A percentile compares a stretch with the other conserved stretches of the same genome.
phyloP scores from a whole-genome alignment of 2,113 vertebrate species.

The Setophaga coronata region DNA sequence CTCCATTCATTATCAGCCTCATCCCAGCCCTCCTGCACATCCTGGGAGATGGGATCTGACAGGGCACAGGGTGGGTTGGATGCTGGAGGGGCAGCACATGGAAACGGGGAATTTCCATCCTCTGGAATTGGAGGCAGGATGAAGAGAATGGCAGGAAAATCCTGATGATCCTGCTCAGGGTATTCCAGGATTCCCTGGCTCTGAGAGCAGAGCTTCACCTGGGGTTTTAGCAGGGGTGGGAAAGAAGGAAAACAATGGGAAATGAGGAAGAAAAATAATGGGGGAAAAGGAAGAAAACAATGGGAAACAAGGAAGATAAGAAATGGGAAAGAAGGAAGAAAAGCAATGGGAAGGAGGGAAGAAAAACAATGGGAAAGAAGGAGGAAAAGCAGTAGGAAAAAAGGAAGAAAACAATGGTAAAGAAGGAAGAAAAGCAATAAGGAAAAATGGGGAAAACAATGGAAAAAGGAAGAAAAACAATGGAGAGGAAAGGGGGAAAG shows the following conservation, averaged over 20 bases:
- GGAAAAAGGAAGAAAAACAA: accelerated
- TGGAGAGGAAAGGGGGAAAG: accelerated
- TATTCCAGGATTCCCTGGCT: not conserved
- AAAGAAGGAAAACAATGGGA: not conserved
- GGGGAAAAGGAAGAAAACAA: not conserved
- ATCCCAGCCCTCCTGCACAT: not conserved
- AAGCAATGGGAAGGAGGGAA: too few relatives aligned
- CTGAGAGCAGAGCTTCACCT: not conserved
- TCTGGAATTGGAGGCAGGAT: not conserved
- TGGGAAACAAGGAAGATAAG: accelerated
- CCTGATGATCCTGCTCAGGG: accelerated
- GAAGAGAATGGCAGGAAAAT: not conserved
- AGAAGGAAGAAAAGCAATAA: not conserved
- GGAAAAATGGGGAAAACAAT: not conserved
- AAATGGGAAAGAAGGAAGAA: too few relatives aligned
- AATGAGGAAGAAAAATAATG: not conserved
- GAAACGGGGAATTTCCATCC: not conserved
- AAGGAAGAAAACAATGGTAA: too few relatives aligned
- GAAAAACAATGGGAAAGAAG: too few relatives aligned
- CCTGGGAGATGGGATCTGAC: not conserved
- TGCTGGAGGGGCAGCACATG: not conserved
- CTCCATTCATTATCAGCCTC: too few relatives aligned
- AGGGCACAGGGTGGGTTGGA: not conserved
- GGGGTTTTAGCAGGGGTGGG: not conserved
- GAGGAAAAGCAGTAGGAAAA: too few relatives aligned